Conservation (phyloP, 2,888 invertebrate species). For the Erpobdella octoculata region DNA sequence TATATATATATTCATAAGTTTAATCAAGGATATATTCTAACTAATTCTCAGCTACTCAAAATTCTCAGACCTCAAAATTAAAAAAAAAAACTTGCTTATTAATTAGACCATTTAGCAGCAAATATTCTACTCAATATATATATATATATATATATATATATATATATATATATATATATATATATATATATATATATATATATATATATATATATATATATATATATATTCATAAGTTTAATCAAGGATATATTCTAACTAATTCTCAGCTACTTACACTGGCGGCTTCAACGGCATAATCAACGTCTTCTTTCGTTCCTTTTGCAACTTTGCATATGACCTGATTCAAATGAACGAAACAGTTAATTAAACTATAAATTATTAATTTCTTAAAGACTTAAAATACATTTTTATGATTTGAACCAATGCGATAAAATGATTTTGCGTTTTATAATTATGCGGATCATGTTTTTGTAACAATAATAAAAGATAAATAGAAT, state of each 20-base stretch:
- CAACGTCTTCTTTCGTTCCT: constrained; percentile 72
- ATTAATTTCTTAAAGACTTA: not conserved
- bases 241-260: not conserved
- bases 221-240: not conserved
- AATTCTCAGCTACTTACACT: constrained; percentile 54
- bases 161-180: not conserved
- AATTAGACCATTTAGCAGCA: too few relatives aligned
- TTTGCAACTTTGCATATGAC: constrained; percentile 58
- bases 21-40: not conserved
- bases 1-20: not conserved
- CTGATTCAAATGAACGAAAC: too few relatives aligned
- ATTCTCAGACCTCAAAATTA: too few relatives aligned
- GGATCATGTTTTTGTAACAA: too few relatives aligned
- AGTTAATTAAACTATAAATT: not conserved
- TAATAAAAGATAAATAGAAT: too few relatives aligned
- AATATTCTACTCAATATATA: too few relatives aligned
- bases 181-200: not conserved
- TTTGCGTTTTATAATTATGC: too few relatives aligned
- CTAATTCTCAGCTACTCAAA: constrained; percentile 21
- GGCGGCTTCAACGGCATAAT: constrained; percentile 78
- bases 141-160: too few relatives aligned
- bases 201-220: not conserved
- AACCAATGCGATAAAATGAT: too few relatives aligned
- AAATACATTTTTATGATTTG: not conserved
- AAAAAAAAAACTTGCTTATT: too few relatives aligned